Percentiles rank a stretch among this genome's conserved stretches.
These are phyloP conservation scores for Torymus texanus DNA, from an alignment of 2,888 invertebrate genomes.

Conservation along the genomic window DNA sequence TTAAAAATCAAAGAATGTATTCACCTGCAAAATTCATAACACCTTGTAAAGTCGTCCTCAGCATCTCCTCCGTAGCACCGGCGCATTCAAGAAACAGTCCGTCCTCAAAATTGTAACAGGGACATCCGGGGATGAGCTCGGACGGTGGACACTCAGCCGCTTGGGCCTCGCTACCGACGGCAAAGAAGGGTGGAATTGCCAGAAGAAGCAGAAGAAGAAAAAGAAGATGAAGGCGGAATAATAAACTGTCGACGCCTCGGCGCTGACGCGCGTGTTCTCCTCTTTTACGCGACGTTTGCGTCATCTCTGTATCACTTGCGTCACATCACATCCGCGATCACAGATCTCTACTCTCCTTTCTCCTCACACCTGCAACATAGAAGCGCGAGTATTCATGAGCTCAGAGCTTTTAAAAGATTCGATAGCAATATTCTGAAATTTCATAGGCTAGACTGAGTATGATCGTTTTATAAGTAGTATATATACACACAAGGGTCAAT, in stretches of 20 bases:
- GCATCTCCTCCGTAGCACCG: conserved; percentile 84
- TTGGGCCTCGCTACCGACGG: conserved; percentile 61
- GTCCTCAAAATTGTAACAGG: conserved; percentile 94
- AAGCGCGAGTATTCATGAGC: neutral
- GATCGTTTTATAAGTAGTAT: neutral
- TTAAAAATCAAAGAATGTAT: conserved; percentile 7
- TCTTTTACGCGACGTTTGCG: conserved; percentile 62
- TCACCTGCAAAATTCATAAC: conserved; percentile 74
- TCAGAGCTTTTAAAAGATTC: too few relatives aligned
- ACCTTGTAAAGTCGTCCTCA: conserved; percentile 84
- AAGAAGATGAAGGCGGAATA: conserved; percentile 15
- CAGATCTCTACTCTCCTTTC: conserved; percentile 17
- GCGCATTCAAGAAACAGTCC: conserved; percentile 93
- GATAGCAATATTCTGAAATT: too few relatives aligned
- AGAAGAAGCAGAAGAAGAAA: conserved; percentile 3
- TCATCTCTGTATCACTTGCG: conserved; percentile 67
- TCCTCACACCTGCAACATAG: conserved; percentile 53
- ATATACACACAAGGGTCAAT: neutral
- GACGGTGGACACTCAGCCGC: conserved; percentile 70
- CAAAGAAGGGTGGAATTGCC: conserved; percentile 58
- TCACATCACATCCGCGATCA: conserved; percentile 61
- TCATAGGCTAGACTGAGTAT: too few relatives aligned
- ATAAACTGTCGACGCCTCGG: conserved; percentile 37
- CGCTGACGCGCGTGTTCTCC: conserved; percentile 47
- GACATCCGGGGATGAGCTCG: conserved; percentile 82